Conservation (phyloP, 2,113 vertebrate species). For the Circaetus gallicus region DNA sequence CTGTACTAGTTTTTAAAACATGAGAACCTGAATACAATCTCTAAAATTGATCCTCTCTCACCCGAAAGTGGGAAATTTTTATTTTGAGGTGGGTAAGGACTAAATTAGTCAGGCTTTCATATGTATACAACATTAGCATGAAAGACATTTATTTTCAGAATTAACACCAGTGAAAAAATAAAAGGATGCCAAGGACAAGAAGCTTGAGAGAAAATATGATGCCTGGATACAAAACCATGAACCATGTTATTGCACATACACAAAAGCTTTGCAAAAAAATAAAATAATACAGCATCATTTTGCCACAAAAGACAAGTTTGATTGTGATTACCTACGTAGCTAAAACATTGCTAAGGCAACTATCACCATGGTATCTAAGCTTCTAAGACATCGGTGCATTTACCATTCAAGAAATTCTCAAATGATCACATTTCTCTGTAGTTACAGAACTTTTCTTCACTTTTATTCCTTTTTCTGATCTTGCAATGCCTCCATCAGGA, state of each 20-base stretch:
- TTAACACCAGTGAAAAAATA: neutral
- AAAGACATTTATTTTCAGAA: neutral
- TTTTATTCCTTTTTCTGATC: neutral
- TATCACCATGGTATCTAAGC: conserved; percentile 51
- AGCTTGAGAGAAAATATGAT: neutral
- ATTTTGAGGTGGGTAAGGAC: neutral
- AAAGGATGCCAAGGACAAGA: neutral
- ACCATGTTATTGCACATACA: neutral
- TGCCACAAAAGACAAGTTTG: neutral
- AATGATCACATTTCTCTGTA: neutral
- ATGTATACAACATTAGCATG: neutral
- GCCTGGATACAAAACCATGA: neutral
- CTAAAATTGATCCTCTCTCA: neutral
- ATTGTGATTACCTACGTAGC: neutral
- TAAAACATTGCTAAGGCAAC: conserved; percentile 65
- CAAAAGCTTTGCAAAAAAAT: neutral
- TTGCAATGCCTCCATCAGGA: neutral
- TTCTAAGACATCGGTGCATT: neutral
- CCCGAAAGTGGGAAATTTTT: neutral
- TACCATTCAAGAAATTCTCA: neutral
- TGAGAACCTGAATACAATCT: neutral
- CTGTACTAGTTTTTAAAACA: neutral
- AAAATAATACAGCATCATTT: neutral
- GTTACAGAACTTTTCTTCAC: neutral
- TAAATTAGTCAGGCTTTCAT: neutral